Evolutionary conservation across 1,140 invertebrate species (phyloP).

Genomic region (Protaetia brevitarsis): DNA sequence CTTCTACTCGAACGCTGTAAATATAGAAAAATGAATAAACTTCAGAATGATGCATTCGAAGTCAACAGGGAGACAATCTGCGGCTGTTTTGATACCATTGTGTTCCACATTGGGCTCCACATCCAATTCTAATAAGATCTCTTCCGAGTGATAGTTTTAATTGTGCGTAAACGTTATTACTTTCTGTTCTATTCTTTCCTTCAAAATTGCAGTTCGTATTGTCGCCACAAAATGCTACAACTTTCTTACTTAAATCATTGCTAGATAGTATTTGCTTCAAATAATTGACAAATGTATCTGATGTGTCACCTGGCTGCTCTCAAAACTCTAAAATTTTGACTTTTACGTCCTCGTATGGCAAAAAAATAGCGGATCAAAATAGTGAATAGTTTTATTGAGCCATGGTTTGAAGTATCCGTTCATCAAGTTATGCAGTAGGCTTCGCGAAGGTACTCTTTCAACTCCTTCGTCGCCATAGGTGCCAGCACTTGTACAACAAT

Average conservation of each 20-base stretch:
- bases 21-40: slow-evolving; percentile 37
- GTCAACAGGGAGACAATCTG: slow-evolving; percentile 37
- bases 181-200: slow-evolving; percentile 20
- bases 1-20: slow-evolving; percentile 29
- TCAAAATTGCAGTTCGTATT: slow-evolving; percentile 38
- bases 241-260: slow-evolving; percentile 28
- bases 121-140: slow-evolving; percentile 29
- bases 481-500: slow-evolving; percentile 23
- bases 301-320: slow-evolving; percentile 31
- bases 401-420: slow-evolving; percentile 39
- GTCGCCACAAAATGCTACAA: slow-evolving; percentile 34
- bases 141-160: slow-evolving; percentile 19
- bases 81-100: slow-evolving; percentile 37
- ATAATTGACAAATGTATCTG: slow-evolving; percentile 32
- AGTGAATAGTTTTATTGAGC: slow-evolving; percentile 36
- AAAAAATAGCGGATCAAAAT: slow-evolving; percentile 36
- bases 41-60: slow-evolving; percentile 39
- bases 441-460: neutral
- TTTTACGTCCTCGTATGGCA: slow-evolving; percentile 35
- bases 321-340: slow-evolving; percentile 31
- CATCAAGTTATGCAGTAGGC: slow-evolving; percentile 32
- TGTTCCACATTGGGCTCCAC: slow-evolving; percentile 19
- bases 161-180: slow-evolving; percentile 27
- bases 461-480: neutral
- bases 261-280: slow-evolving; percentile 32